phyloP scores from a whole-genome alignment of 2,888 invertebrate species.

The Drosophila longiperda region DNA sequence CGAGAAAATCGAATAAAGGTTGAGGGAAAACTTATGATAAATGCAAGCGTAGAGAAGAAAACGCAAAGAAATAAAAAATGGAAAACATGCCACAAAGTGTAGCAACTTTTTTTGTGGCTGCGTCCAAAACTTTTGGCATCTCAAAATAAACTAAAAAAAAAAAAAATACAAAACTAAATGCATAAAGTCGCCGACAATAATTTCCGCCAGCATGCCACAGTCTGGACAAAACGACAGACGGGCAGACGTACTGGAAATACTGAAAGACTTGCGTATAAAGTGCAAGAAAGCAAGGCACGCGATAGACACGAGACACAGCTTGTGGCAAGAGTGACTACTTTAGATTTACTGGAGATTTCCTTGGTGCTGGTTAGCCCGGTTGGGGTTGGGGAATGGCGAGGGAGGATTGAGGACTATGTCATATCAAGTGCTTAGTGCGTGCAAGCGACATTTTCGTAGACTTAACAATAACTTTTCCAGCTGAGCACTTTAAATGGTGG shows the following conservation, averaged over 20 bases:
- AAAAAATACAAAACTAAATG: slow-evolving; percentile 37
- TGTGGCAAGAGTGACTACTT: slow-evolving; percentile 19
- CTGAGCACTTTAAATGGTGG: slow-evolving; percentile 43
- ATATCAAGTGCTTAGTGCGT: slow-evolving; percentile 72
- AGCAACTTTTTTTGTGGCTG: slow-evolving; percentile 43
- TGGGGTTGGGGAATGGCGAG: not conserved
- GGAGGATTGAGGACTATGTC: slow-evolving; percentile 24
- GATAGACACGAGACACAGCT: slow-evolving; percentile 21
- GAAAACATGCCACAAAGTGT: slow-evolving; percentile 62
- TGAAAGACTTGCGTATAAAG: slow-evolving; percentile 47
- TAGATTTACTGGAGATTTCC: slow-evolving; percentile 33
- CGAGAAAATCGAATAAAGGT: slow-evolving; percentile 30
- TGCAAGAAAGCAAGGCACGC: slow-evolving; percentile 35
- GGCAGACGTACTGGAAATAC: slow-evolving; percentile 27
- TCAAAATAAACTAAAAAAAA: slow-evolving; percentile 26
- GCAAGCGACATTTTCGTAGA: slow-evolving; percentile 46
- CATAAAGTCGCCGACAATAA: slow-evolving; percentile 70
- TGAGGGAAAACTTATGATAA: slow-evolving; percentile 35
- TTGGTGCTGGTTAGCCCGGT: slow-evolving; percentile 14
- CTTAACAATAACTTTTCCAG: slow-evolving; percentile 70
- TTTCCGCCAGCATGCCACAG: slow-evolving; percentile 62
- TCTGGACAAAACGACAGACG: slow-evolving; percentile 21
- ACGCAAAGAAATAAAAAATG: slow-evolving; percentile 15
- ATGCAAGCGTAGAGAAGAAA: slow-evolving; percentile 8
- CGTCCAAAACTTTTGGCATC: slow-evolving; percentile 55